Conservation (phyloP, 2,888 invertebrate species). For the Lamellibrachia satsuma region DNA sequence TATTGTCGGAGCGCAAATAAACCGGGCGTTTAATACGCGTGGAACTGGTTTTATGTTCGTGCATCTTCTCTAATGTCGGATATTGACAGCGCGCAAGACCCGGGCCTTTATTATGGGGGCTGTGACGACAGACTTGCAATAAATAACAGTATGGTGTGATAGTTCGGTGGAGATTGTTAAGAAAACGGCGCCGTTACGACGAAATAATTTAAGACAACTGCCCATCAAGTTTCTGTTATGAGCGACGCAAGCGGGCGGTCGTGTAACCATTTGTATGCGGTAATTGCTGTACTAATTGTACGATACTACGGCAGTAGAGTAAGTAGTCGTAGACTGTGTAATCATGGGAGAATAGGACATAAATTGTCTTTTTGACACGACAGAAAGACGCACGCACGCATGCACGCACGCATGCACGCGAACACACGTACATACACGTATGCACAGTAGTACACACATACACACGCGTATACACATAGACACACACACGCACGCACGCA, state of each 20-base stretch:
- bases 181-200: slow-evolving; percentile 13
- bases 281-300: slow-evolving; percentile 17
- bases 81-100: neutral
- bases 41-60: slow-evolving; percentile 1
- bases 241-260: neutral
- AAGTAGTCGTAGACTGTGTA: neutral
- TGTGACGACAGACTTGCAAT: neutral
- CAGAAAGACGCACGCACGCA: neutral
- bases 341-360: neutral
- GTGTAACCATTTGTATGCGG: neutral
- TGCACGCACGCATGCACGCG: neutral
- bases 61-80: neutral
- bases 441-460: no score
- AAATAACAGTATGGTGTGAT: neutral
- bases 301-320: neutral
- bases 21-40: neutral
- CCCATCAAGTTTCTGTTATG: neutral
- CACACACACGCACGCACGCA: neutral
- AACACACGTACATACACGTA: no score
- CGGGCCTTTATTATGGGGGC: neutral
- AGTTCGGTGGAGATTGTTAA: neutral
- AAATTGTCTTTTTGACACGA: neutral
- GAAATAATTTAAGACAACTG: neutral
- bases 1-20: neutral
- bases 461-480: neutral